phyloP scores from a whole-genome alignment of 1,140 invertebrate species.

The Drosophila seguyi region DNA sequence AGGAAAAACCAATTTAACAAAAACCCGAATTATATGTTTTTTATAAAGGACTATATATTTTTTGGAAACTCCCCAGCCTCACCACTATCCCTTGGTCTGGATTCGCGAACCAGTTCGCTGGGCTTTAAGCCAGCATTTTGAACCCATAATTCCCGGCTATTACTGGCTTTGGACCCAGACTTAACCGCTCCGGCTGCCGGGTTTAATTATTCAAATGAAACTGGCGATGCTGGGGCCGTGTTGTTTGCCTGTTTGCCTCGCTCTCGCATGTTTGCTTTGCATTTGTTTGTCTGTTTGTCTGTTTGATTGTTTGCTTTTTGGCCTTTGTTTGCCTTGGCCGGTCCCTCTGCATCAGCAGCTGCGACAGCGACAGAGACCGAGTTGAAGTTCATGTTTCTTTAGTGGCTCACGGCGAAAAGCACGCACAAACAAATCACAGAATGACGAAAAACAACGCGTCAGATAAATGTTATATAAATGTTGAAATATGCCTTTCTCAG shows the following conservation, averaged over 20 bases:
- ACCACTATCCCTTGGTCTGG: neutral
- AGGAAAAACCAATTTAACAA: too few relatives aligned
- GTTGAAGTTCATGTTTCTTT: conserved; percentile 59
- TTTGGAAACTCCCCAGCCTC: too few relatives aligned
- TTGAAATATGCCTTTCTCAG: neutral
- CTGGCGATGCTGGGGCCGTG: conserved; percentile 34
- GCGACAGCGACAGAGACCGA: conserved; percentile 20
- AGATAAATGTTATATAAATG: conserved; percentile 26
- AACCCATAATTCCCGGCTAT: conserved; percentile 18
- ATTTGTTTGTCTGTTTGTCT: conserved; percentile 54
- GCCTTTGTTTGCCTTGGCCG: conserved; percentile 61
- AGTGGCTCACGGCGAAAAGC: conserved; percentile 45
- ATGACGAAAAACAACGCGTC: conserved; percentile 6
- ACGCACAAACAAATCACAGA: conserved; percentile 32
- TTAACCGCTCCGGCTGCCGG: conserved; percentile 35
- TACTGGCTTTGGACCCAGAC: conserved; percentile 18
- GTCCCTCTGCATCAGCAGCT: conserved; percentile 35
- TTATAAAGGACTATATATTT: too few relatives aligned
- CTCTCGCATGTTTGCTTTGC: conserved; percentile 62
- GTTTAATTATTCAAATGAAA: conserved; percentile 73
- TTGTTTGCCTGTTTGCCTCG: conserved; percentile 41
- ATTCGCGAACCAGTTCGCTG: neutral
- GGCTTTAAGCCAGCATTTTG: conserved; percentile 4
- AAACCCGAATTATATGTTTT: too few relatives aligned
- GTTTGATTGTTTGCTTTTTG: conserved; percentile 59